Conservation (phyloP, 2,888 invertebrate species). For the Hoplodrina ambigua region DNA sequence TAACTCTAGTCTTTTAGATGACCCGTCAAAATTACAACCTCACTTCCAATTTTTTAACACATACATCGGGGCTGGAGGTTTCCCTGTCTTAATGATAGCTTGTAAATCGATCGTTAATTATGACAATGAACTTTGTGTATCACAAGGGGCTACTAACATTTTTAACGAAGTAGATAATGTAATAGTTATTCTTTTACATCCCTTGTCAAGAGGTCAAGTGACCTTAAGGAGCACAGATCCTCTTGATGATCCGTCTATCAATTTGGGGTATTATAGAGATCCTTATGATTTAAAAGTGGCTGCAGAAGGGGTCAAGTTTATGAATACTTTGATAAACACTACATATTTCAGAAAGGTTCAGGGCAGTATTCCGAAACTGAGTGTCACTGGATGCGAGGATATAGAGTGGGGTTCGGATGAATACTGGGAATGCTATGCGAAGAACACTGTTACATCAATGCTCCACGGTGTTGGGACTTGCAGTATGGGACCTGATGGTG, state of each 20-base stretch:
- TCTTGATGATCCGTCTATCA: conserved; percentile 77
- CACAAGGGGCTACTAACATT: conserved; percentile 73
- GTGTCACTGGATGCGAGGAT: conserved; percentile 88
- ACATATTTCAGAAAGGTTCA: conserved; percentile 73
- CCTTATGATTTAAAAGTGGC: conserved; percentile 71
- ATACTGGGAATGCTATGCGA: conserved; percentile 92
- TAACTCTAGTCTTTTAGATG: conserved; percentile 56
- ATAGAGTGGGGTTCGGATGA: conserved; percentile 87
- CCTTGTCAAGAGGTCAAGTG: conserved; percentile 79
- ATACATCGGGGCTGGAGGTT: conserved; percentile 76
- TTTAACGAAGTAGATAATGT: conserved; percentile 73
- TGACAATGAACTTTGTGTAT: conserved; percentile 69
- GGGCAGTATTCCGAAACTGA: conserved; percentile 70
- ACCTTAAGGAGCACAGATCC: conserved; percentile 76
- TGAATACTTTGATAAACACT: conserved; percentile 74
- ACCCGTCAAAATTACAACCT: conserved; percentile 65
- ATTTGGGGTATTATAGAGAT: conserved; percentile 77
- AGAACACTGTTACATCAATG: conserved; percentile 89
- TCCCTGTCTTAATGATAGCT: conserved; percentile 68
- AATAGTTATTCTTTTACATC: conserved; percentile 75
- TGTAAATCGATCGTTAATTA: conserved; percentile 70
- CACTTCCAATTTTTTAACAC: conserved; percentile 81
- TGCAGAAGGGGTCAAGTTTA: conserved; percentile 76
- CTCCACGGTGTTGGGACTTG: conserved; percentile 91
- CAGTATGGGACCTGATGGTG: conserved; percentile 80